A percentile compares a stretch with the other conserved stretches of the same genome.
phyloP scores from a whole-genome alignment of 2,113 vertebrate genomes.

The Rallus limicola region DNA sequence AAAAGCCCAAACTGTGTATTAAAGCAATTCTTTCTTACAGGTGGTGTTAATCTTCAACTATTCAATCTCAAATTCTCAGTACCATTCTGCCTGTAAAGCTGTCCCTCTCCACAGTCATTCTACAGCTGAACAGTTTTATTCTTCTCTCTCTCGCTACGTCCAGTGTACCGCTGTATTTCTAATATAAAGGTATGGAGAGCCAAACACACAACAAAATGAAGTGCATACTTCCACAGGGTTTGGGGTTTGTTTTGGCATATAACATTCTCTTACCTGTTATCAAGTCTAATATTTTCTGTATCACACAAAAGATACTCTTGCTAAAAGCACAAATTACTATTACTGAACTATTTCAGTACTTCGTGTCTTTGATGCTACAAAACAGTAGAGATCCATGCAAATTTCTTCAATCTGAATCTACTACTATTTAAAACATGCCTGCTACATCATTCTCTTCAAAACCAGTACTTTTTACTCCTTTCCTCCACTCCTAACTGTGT shows the following conservation, averaged over 20 bases:
- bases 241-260: neutral
- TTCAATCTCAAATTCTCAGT: neutral
- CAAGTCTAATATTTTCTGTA: neutral
- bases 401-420: neutral
- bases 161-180: neutral
- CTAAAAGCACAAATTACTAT: neutral
- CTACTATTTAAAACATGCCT: neutral
- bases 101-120: neutral
- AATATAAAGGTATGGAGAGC: neutral
- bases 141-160: neutral
- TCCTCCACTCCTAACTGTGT: neutral
- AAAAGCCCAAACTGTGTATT: neutral
- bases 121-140: neutral
- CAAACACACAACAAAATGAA: neutral
- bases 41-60: neutral
- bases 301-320: neutral
- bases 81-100: neutral
- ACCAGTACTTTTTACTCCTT: neutral
- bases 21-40: neutral
- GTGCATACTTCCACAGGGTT: neutral
- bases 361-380: neutral
- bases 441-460: neutral
- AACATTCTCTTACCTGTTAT: neutral
- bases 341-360: neutral
- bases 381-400: neutral